Evolutionary conservation across 2,888 invertebrate species (phyloP).

Genomic region (Poecilus cupreus): DNA sequence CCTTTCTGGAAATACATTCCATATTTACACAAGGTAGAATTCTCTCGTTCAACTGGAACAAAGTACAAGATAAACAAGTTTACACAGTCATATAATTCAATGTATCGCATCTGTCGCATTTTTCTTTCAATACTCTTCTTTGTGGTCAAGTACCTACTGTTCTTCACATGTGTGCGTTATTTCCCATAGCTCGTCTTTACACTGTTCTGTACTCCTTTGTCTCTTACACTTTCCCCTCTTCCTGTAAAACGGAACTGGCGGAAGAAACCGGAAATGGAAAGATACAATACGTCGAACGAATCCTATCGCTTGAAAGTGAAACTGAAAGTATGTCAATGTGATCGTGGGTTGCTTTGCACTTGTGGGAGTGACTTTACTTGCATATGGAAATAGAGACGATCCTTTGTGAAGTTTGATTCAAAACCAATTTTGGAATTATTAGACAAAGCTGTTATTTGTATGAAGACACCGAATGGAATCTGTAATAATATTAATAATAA

Average conservation of each 20-base stretch:
- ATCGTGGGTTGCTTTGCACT: neutral
- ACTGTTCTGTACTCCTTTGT: conserved; percentile 3
- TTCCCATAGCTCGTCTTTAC: neutral
- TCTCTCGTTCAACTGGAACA: neutral
- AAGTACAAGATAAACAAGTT: conserved; percentile 25
- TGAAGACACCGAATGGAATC: too few relatives aligned
- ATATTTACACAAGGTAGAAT: conserved; percentile 1
- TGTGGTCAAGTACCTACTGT: conserved; percentile 28
- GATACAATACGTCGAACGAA: conserved; percentile 22
- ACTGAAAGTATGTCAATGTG: conserved; percentile 17
- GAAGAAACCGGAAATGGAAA: conserved; percentile 36
- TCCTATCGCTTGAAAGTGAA: conserved; percentile 33
- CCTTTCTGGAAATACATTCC: neutral
- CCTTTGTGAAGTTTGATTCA: neutral
- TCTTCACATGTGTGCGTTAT: neutral
- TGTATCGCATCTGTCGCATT: neutral
- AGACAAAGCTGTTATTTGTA: too few relatives aligned
- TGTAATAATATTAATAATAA: too few relatives aligned
- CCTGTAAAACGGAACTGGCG: neutral
- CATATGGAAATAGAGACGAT: neutral
- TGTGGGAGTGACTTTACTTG: neutral
- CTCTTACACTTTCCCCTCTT: conserved; percentile 1
- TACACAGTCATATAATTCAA: neutral
- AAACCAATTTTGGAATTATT: too few relatives aligned
- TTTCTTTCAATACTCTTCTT: neutral